Evolutionary conservation across 2,797 vertebrate genomes (phyloP).

Genomic region (Sparidentex hasta): DNA sequence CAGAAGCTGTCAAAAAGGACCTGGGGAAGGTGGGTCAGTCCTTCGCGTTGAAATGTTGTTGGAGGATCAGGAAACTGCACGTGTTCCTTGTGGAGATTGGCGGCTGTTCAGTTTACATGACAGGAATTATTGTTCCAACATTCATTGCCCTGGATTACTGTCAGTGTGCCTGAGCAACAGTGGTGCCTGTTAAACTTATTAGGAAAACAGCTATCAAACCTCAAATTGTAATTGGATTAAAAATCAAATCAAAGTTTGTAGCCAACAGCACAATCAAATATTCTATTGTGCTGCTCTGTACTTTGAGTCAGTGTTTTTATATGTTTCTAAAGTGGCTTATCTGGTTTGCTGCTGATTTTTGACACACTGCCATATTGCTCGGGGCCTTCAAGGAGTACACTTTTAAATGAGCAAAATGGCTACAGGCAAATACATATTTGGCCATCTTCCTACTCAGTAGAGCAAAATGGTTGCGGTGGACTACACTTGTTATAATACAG

Average conservation of each 20-base stretch:
- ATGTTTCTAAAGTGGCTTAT: background rate
- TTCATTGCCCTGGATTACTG: background rate
- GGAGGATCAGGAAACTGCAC: no score
- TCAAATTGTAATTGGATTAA: background rate
- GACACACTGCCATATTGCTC: no score
- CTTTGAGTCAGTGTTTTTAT: background rate
- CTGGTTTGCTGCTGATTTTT: background rate
- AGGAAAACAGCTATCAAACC: background rate
- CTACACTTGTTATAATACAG: no score
- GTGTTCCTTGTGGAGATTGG: no score
- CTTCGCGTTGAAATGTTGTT: background rate
- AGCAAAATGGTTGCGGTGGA: background rate
- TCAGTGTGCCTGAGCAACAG: background rate
- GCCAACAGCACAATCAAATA: background rate
- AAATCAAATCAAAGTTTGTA: background rate
- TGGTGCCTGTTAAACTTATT: background rate
- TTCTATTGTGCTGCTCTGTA: background rate
- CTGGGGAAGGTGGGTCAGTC: constrained; percentile 84
- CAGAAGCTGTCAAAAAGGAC: constrained; percentile 82
- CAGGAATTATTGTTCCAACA: background rate
- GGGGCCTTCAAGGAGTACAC: background rate
- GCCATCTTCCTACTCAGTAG: background rate
- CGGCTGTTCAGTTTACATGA: background rate
- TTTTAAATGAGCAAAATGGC: background rate
- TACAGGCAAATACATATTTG: background rate